phyloP scores from a whole-genome alignment of 1,140 invertebrate genomes.

The Eumeta japonica region DNA sequence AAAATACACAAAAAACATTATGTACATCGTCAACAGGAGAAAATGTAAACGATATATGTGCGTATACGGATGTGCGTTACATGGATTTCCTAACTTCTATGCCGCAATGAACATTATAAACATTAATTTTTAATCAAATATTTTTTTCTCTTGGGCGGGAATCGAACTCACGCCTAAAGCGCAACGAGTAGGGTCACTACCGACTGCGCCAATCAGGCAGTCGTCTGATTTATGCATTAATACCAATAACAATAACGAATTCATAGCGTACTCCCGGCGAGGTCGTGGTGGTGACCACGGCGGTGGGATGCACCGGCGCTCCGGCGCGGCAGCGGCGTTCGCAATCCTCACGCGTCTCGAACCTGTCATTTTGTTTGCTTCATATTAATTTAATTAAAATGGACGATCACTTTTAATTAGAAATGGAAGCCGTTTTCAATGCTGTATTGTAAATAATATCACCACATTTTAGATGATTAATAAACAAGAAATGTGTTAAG shows the following conservation, averaged over 20 bases:
- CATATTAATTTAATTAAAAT: not conserved
- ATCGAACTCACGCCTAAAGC: not conserved
- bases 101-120: too few species aligned
- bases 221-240: not conserved
- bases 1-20: too few species aligned
- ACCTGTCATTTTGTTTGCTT: too few species aligned
- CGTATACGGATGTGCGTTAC: too few species aligned
- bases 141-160: too few species aligned
- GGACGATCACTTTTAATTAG: not conserved
- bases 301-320: constrained; percentile 4
- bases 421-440: not conserved
- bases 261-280: too few species aligned
- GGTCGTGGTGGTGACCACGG: constrained; percentile 15
- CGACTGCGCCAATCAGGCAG: not conserved
- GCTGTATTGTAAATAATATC: not conserved
- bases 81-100: too few species aligned
- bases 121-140: too few species aligned
- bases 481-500: not conserved
- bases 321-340: constrained; percentile 40
- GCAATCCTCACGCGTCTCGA: constrained; percentile 36
- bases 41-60: too few species aligned
- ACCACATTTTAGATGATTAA: not conserved
- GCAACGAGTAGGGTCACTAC: not conserved
- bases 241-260: not conserved
- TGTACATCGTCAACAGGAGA: too few species aligned